These are phyloP conservation scores for Spatula versicolor DNA, from an alignment of 2,797 vertebrate genomes.

Conservation along the genomic window DNA sequence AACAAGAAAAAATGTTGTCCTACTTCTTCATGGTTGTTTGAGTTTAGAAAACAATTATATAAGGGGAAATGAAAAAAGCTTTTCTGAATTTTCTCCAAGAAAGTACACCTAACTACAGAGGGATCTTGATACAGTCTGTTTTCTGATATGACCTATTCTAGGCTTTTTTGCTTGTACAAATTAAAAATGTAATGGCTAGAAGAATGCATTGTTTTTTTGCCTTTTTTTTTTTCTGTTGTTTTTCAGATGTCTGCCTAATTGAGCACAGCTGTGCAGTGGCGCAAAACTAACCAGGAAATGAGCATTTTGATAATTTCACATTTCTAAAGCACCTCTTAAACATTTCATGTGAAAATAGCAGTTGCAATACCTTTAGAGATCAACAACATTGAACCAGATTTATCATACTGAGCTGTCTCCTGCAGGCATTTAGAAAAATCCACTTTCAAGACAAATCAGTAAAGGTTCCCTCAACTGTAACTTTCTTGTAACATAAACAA, in stretches of 20 bases:
- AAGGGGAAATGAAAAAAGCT: not conserved
- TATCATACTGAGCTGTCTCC: constrained; percentile 48
- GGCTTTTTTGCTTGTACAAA: not conserved
- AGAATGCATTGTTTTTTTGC: not conserved
- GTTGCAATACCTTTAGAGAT: constrained; percentile 52
- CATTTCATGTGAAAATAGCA: constrained; percentile 46
- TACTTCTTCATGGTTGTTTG: not conserved
- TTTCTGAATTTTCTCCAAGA: not conserved
- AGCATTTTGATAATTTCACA: constrained; percentile 69
- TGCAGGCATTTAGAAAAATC: constrained; percentile 42
- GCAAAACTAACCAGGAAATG: constrained; percentile 71
- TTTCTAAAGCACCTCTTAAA: constrained; percentile 76
- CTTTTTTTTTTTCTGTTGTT: not conserved
- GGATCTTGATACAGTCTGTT: not conserved
- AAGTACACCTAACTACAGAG: not conserved
- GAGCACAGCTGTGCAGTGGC: constrained; percentile 75
- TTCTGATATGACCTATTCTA: not conserved
- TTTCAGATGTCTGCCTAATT: constrained; percentile 71
- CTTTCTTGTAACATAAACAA: constrained; percentile 46
- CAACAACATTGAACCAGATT: constrained; percentile 32
- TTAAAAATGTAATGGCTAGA: not conserved
- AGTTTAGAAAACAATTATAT: not conserved
- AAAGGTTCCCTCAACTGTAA: constrained; percentile 34
- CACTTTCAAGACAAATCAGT: constrained; percentile 47
- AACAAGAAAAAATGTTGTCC: not conserved